Conservation (phyloP, 2,888 invertebrate genomes). For the Andrena haemorrhoa region DNA sequence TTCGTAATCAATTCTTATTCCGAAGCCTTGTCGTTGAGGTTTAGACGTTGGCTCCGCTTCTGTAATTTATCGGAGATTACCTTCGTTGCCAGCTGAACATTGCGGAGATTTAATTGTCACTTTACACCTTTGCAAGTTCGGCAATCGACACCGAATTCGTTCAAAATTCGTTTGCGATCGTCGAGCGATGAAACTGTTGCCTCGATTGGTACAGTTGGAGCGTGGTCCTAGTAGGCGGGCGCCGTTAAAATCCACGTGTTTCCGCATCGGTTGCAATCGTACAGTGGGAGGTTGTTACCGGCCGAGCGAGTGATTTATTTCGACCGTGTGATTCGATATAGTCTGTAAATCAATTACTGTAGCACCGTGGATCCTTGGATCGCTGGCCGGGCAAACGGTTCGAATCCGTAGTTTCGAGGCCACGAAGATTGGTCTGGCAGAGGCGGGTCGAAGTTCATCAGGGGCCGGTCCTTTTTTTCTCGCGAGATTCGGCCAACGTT, state of each 20-base stretch:
- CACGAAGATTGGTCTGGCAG: neutral
- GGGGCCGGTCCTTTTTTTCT: neutral
- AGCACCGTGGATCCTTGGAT: constrained; percentile 5
- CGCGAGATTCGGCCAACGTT: constrained; percentile 4
- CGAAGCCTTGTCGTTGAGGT: no score
- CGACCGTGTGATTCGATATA: constrained; percentile 12
- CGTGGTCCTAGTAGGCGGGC: no score
- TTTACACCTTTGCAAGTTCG: no score
- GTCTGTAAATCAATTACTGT: constrained; percentile 16
- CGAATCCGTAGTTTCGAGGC: neutral
- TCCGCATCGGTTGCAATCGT: neutral
- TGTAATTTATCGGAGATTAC: neutral
- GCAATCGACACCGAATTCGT: no score
- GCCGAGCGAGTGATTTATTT: neutral
- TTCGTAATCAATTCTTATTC: neutral
- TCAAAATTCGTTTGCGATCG: no score
- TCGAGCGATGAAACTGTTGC: neutral
- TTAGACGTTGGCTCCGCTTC: neutral
- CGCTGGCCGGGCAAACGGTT: neutral
- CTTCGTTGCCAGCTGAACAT: neutral
- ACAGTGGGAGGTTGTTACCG: neutral
- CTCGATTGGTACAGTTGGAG: neutral
- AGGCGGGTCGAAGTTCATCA: constrained; percentile 13
- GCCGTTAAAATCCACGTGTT: neutral
- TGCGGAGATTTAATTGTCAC: no score